Evolutionary conservation across 2,797 vertebrate genomes (phyloP).

Genomic region (Chrysocyon brachyurus): DNA sequence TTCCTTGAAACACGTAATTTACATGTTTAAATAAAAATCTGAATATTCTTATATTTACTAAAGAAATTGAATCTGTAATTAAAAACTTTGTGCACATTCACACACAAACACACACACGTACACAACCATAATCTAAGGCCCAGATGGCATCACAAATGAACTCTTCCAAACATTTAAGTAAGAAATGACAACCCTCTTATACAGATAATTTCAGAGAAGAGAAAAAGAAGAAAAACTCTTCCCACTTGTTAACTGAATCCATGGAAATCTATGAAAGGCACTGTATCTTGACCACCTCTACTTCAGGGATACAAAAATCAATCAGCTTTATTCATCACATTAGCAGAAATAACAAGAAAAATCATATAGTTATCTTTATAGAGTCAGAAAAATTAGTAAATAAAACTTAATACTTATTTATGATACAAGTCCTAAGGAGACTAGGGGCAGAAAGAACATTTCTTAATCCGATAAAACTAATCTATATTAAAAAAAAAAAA

Average conservation of each 20-base stretch:
- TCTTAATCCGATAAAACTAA: constrained; percentile 11
- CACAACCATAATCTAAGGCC: not conserved
- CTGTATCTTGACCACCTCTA: not conserved
- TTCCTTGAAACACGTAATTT: not conserved
- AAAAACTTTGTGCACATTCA: not conserved
- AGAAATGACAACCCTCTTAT: not conserved
- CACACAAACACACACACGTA: not conserved
- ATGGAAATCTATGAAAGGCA: not conserved
- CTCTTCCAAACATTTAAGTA: not conserved
- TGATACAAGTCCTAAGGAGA: constrained; percentile 18
- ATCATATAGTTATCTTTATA: not conserved
- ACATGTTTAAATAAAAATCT: not conserved
- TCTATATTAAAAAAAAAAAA: not conserved
- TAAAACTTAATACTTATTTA: not conserved
- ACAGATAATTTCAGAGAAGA: not conserved
- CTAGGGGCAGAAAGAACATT: not conserved
- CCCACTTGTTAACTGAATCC: not conserved
- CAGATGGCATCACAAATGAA: not conserved
- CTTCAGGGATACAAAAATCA: not conserved
- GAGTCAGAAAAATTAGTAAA: constrained; percentile 18
- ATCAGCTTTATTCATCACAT: not conserved
- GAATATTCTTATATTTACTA: not conserved
- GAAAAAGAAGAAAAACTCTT: not conserved
- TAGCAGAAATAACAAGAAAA: constrained; percentile 23
- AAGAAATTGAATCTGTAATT: not conserved